phyloP scores from a whole-genome alignment of 2,888 invertebrate genomes.

The Plagodis pulveraria region DNA sequence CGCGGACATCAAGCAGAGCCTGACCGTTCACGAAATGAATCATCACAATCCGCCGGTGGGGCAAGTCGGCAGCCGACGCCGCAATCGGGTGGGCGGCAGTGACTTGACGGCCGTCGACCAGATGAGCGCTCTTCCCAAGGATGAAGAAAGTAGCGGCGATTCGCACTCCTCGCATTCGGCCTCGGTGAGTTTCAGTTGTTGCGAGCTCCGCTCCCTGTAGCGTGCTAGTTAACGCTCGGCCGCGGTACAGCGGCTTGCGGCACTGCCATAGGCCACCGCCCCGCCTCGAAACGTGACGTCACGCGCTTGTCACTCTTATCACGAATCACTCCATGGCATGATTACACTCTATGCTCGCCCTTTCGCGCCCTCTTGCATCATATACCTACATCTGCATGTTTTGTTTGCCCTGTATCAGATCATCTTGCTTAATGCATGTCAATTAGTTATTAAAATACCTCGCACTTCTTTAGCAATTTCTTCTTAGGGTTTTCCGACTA shows the following conservation, averaged over 20 bases:
- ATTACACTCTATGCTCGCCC: conserved; percentile 52
- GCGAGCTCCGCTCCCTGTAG: conserved; percentile 27
- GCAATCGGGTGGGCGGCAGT: conserved; percentile 91
- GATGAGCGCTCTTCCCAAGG: conserved; percentile 64
- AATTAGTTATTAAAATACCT: no score
- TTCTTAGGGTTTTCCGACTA: no score
- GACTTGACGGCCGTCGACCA: conserved; percentile 78
- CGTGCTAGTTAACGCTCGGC: no score
- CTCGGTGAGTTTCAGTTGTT: conserved; percentile 67
- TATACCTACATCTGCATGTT: conserved; percentile 40
- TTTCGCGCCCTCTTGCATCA: conserved; percentile 61
- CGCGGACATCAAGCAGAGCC: conserved; percentile 95
- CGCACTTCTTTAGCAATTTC: no score
- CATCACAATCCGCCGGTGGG: conserved; percentile 93
- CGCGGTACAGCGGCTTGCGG: not conserved
- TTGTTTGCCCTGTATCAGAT: conserved; percentile 5
- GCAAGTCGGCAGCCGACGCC: conserved; percentile 85
- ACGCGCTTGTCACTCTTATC: conserved; percentile 63
- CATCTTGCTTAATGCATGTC: conserved; percentile 3
- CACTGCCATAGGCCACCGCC: conserved; percentile 25
- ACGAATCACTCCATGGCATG: conserved; percentile 43
- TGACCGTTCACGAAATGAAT: conserved; percentile 96
- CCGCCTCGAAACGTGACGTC: conserved; percentile 57
- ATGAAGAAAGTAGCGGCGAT: conserved; percentile 81
- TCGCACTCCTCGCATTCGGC: conserved; percentile 74